Conservation (phyloP, 2,797 vertebrate genomes). For the Tragopan temminckii region DNA sequence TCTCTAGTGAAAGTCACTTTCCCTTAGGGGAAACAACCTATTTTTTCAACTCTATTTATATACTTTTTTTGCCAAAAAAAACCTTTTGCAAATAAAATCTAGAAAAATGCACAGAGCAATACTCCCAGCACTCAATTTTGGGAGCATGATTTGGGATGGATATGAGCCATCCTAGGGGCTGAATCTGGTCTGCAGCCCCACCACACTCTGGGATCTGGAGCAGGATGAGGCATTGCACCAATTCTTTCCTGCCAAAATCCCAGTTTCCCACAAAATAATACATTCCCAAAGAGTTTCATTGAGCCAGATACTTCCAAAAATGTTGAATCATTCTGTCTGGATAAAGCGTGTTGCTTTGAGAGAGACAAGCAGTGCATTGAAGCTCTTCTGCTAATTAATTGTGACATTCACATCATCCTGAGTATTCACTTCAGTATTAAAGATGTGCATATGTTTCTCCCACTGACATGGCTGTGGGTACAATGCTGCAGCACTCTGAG, state of each 20-base stretch:
- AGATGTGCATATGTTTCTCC: neutral
- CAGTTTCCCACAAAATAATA: neutral
- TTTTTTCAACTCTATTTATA: neutral
- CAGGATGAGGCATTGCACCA: neutral
- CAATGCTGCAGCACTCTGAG: neutral
- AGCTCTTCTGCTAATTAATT: neutral
- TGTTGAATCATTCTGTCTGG: neutral
- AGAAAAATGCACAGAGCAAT: neutral
- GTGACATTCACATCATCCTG: neutral
- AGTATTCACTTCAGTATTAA: neutral
- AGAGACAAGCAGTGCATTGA: neutral
- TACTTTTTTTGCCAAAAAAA: neutral
- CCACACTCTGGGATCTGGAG: rapidly evolving
- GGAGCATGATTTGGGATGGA: neutral
- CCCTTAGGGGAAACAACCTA: neutral
- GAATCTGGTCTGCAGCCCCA: neutral
- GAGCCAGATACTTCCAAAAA: neutral
- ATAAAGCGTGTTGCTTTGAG: neutral
- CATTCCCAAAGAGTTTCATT: neutral
- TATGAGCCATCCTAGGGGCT: neutral
- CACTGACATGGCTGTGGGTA: neutral
- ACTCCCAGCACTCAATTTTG: neutral
- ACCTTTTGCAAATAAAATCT: neutral
- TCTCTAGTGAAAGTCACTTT: conserved; percentile 55
- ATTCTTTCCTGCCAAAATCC: neutral